Evolutionary conservation across 2,888 invertebrate species (phyloP), one percentile per base, ranked within the genome.

Genomic region (Cyrtodaria siliqua): DNA sequence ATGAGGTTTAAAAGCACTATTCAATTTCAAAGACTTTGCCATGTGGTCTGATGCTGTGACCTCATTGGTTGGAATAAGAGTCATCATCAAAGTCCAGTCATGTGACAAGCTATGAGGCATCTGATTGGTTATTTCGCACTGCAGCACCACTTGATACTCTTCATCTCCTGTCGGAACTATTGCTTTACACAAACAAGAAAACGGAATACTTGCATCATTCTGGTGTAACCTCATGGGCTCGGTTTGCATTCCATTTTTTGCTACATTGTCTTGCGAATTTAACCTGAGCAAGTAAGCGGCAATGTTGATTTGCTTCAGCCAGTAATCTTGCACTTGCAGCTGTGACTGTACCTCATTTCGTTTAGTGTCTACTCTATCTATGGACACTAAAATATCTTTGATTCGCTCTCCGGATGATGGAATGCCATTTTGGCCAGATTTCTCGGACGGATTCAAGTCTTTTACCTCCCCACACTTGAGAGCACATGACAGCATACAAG

Each of bases 101-200:
- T 38, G 27, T 55, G 77, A 78, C 49, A 80, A 24, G 20, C 23
- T 52, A 16, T 68, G 18, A 9, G 69, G 44, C 52, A 75, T 76
- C 33, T 78, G 49, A 73, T 80, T 83, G 64, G 78, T 78, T 27
- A 80, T 47, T 57, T 80, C 67, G 61, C 75, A 72, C 12, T 62
- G 40, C n/a, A 74, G n/a, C 12, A 44, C 18, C 2, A 70, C 26
- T n/a, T 52, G 26, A 52, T 52, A 12, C 27, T 62, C 44, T 42
- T 27, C 42, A 20, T 68, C 49, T 33, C 33, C 33, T 8, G 33
- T 33, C 12, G 12, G 12, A 33, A 33, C 6, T 12, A 33, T 33
- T 33, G 33, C 33, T 33, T 12, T 33, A 33, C 33, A 33, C 4
- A 12, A 33, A 33, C 33, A 33, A 33, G 33, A 8, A 33, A 33